Evolutionary conservation across 2,888 invertebrate species (phyloP).

Genomic region (Ganaspis brasiliensis): DNA sequence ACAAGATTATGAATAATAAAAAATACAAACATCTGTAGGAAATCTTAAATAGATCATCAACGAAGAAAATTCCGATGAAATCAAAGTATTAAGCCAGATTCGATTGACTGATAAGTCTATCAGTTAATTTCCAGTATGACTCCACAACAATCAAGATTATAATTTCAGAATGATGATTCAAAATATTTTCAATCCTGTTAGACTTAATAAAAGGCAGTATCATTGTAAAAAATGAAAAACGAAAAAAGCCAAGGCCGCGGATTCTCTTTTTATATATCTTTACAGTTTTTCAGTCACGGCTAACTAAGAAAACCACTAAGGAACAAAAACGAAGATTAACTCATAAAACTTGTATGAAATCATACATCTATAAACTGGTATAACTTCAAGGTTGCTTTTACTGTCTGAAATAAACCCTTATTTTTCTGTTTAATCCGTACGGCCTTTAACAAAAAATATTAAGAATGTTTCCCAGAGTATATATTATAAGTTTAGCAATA

Average conservation of each 20-base stretch:
- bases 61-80: conserved; percentile 6
- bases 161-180: conserved; percentile 3
- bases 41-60: conserved; percentile 1
- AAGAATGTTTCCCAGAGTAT: too few relatives aligned
- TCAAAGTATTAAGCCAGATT: conserved; percentile 9
- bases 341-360: too few relatives aligned
- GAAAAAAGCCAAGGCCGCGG: not conserved
- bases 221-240: conserved; percentile 15
- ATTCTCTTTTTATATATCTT: not conserved
- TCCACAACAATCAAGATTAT: conserved; percentile 1
- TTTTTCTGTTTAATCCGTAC: too few relatives aligned
- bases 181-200: conserved; percentile 14
- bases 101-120: conserved; percentile 7
- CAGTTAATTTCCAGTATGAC: not conserved
- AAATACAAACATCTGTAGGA: not conserved
- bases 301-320: not conserved
- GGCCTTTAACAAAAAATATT: too few relatives aligned
- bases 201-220: not conserved
- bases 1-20: conserved; percentile 4
- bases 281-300: not conserved
- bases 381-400: too few relatives aligned
- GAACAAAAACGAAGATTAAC: not conserved
- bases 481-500: too few relatives aligned
- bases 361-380: too few relatives aligned
- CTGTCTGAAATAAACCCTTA: too few relatives aligned